These are phyloP conservation scores for Amblyopsis hoosieri DNA, from an alignment of 2,797 vertebrate species.

Conservation along the genomic window DNA sequence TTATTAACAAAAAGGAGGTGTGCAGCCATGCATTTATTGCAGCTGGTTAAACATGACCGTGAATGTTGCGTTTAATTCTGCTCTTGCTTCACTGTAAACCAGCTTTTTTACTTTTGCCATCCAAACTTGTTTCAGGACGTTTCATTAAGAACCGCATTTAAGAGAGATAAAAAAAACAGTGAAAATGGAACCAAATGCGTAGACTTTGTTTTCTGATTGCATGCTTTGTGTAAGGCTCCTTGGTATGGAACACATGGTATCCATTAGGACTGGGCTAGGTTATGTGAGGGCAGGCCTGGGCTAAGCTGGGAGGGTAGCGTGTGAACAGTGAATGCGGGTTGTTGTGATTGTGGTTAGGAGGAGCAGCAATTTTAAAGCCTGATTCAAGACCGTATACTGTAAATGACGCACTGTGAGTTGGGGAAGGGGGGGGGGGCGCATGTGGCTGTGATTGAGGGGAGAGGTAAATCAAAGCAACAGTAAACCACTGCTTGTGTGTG, in stretches of 20 bases:
- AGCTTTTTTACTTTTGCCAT: slow-evolving; percentile 16
- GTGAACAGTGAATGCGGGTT: slow-evolving; percentile 62
- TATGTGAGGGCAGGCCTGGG: slow-evolving; percentile 55
- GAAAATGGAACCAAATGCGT: slow-evolving; percentile 48
- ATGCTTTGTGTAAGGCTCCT: slow-evolving; percentile 52
- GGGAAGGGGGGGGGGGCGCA: slow-evolving; percentile 23
- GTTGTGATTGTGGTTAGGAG: slow-evolving; percentile 54
- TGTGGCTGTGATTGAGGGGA: background rate
- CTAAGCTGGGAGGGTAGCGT: slow-evolving; percentile 55
- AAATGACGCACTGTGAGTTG: slow-evolving; percentile 53
- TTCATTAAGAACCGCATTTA: slow-evolving; percentile 54
- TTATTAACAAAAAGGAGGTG: no score
- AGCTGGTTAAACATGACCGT: background rate
- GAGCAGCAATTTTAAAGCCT: slow-evolving; percentile 45
- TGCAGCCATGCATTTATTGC: background rate
- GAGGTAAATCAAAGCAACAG: slow-evolving; percentile 32
- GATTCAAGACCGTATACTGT: slow-evolving; percentile 49
- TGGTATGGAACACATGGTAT: slow-evolving; percentile 61
- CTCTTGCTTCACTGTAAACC: slow-evolving; percentile 34
- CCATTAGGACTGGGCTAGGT: slow-evolving; percentile 60
- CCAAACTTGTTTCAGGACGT: no score
- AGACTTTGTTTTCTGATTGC: slow-evolving; percentile 61
- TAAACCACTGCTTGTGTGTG: slow-evolving; percentile 29
- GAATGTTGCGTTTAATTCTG: no score
- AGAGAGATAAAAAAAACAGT: slow-evolving; percentile 10